Percentiles rank a stretch among this genome's conserved stretches.
Evolutionary conservation across 2,888 invertebrate genomes (phyloP).

Genomic region (Brenthis ino): DNA sequence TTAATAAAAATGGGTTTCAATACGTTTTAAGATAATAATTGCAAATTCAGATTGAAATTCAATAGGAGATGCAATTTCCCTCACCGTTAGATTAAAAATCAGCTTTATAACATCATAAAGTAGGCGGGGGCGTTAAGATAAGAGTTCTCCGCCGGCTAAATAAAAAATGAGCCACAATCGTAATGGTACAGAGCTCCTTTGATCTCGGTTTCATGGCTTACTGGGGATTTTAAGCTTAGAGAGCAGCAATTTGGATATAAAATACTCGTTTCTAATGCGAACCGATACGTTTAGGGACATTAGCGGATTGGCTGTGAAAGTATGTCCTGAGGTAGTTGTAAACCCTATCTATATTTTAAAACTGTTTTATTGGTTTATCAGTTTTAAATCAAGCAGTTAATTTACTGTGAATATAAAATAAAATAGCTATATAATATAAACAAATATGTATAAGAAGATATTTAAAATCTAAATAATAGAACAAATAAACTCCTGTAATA

Average conservation of each 20-base stretch:
- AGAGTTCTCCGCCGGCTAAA: constrained; percentile 72
- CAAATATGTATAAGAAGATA: background rate
- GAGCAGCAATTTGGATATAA: constrained; percentile 76
- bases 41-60: constrained; percentile 29
- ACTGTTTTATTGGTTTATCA: background rate
- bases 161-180: constrained; percentile 82
- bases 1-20: background rate
- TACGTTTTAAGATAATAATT: constrained; percentile 15
- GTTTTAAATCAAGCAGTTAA: background rate
- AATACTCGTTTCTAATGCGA: constrained; percentile 62
- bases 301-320: constrained; percentile 62
- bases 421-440: too few relatives aligned
- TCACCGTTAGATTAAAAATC: constrained; percentile 79
- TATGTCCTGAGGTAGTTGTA: constrained; percentile 17
- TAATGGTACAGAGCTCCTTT: constrained; percentile 75
- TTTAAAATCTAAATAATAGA: constrained; percentile 10
- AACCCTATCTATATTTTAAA: constrained; percentile 24
- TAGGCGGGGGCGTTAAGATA: constrained; percentile 75
- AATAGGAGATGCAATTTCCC: constrained; percentile 53
- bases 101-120: constrained; percentile 82
- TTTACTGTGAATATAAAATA: too few relatives aligned
- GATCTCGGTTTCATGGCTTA: constrained; percentile 81
- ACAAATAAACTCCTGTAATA: constrained; percentile 52
- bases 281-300: constrained; percentile 73
- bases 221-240: constrained; percentile 71